Base-by-base conservation (phyloP, 2,888 invertebrate species). In the Sinelater perroti region DNA sequence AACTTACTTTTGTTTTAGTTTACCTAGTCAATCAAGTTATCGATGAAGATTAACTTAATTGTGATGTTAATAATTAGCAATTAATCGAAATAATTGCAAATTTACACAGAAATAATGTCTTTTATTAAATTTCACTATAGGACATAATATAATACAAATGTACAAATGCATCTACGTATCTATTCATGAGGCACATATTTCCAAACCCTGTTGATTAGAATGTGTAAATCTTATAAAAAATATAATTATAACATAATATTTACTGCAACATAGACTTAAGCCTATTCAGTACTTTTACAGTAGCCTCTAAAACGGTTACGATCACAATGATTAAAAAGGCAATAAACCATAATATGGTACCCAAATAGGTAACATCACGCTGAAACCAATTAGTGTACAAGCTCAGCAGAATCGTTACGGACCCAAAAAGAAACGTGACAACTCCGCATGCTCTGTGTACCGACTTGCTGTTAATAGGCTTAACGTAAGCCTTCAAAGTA, bases 401-500 rank as follows among this genome's bases (percentile, higher is more conserved):
- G 14, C 66, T 66, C 38, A 62, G 54, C 14, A 70, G 56, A 44
- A 68, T 61, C 1, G 61, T 56, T n/a, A 61, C 45, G 4, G 52
- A 54, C 2, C 69, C 68, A 4, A 65, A 17, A 11, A 62, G 44
- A 28, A 65, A 61, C 1, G 66, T 62, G 3, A 52, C 26, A 13
- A 65, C 50, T 13, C 68, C 70, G 14, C 47, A 55, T 30, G 63
- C 46, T 6, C 64, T 53, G 45, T 70, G 70, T 10, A 66, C 46
- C 3, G 62, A 26, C 58, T 70, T 70, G 35, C 62, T 65, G 2
- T 65, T 26, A 24, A 56, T 62, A 35, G 67, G 68, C 40, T 52
- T 53, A 13, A 66, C 56, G 31, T 56, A 62, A 38, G 56, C 60
- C 26, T 60, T 67, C 10, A 78, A 56, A 54, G 72, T 66, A 13